These are phyloP conservation scores for Percopsis omiscomaycus DNA, from an alignment of 2,797 vertebrate species.

Conservation along the genomic window DNA sequence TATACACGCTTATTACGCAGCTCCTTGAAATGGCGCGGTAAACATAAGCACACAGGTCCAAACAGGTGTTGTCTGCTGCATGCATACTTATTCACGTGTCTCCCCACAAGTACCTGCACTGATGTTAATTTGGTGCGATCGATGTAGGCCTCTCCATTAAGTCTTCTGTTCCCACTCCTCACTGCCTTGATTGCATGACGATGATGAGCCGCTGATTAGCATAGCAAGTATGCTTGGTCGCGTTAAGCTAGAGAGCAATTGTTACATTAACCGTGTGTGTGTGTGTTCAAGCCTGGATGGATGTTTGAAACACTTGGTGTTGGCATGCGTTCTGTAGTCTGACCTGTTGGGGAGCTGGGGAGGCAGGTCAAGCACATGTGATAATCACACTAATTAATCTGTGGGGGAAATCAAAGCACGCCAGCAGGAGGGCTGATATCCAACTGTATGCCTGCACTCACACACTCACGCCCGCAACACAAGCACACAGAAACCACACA, in stretches of 20 bases:
- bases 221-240: slow-evolving; percentile 48
- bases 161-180: slow-evolving; percentile 37
- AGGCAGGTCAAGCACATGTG: background rate
- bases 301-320: background rate
- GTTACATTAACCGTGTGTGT: slow-evolving; percentile 34
- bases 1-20: too few relatives aligned
- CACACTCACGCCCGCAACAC: background rate
- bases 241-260: slow-evolving; percentile 47
- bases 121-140: slow-evolving; percentile 43
- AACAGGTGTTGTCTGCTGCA: background rate
- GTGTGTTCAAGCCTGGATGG: background rate
- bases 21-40: background rate
- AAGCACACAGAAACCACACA: background rate
- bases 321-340: slow-evolving; percentile 1
- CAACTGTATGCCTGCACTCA: background rate
- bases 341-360: slow-evolving; percentile 11
- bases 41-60: background rate
- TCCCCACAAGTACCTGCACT: slow-evolving; percentile 16
- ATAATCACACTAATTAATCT: slow-evolving; percentile 41
- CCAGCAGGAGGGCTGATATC: background rate
- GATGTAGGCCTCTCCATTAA: slow-evolving; percentile 32
- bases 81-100: too few relatives aligned
- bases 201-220: slow-evolving; percentile 57
- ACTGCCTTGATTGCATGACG: slow-evolving; percentile 52
- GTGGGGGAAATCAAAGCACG: slow-evolving; percentile 19